Evolutionary conservation across 2,113 vertebrate genomes (phyloP).

Genomic region (Tyrannus savana): DNA sequence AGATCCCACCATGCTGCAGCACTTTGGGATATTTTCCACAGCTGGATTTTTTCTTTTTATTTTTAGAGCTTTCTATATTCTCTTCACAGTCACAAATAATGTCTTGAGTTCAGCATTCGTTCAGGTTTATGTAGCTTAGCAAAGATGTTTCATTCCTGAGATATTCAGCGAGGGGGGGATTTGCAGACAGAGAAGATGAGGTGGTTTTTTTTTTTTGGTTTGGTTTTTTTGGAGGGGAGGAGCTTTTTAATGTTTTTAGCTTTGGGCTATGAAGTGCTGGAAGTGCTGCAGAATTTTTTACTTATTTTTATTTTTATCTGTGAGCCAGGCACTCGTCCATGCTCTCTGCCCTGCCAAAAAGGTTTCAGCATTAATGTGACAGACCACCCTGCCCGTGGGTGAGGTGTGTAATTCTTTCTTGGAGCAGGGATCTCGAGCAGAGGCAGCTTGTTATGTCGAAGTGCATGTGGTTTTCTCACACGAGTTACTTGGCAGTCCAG

Average conservation of each 20-base stretch:
- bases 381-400: constrained; percentile 70
- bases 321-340: constrained; percentile 35
- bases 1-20: neutral
- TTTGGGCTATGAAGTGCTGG: constrained; percentile 35
- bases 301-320: constrained; percentile 28
- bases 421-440: constrained; percentile 53
- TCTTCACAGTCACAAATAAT: neutral
- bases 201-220: neutral
- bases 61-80: neutral
- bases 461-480: constrained; percentile 70
- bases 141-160: neutral
- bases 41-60: neutral
- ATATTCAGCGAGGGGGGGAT: neutral
- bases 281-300: constrained; percentile 38
- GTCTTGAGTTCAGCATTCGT: neutral
- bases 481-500: constrained; percentile 60
- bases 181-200: neutral
- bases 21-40: neutral
- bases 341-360: constrained; percentile 55
- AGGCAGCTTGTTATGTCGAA: constrained; percentile 62
- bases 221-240: neutral
- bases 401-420: constrained; percentile 64
- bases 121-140: neutral
- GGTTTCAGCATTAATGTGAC: constrained; percentile 45
- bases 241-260: constrained; percentile 7